Evolutionary conservation across 2,888 invertebrate genomes (phyloP).

Genomic region (Volucella inflata): DNA sequence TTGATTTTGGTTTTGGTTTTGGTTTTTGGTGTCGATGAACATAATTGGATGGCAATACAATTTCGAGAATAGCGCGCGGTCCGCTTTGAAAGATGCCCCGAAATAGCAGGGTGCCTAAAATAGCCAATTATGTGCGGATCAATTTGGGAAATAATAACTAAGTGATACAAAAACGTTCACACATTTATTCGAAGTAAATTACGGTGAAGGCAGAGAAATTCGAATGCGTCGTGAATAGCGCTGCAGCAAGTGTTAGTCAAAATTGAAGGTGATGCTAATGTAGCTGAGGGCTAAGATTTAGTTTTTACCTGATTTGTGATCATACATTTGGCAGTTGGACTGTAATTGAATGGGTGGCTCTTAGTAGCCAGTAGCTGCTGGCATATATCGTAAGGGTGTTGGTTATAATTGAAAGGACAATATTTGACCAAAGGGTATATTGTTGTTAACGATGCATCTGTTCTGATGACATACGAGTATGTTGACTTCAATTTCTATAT

Average conservation of each 20-base stretch:
- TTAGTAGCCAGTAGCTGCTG: conserved; percentile 57
- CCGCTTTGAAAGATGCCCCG: conserved; percentile 58
- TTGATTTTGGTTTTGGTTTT: conserved; percentile 77
- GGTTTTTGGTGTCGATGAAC: conserved; percentile 78
- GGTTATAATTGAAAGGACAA: conserved; percentile 30
- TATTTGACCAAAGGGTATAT: conserved; percentile 11
- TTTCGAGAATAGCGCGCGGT: conserved; percentile 61
- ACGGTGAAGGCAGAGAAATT: conserved; percentile 26
- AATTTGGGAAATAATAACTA: conserved; percentile 76
- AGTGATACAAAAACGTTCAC: conserved; percentile 74
- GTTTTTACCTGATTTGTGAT: conserved; percentile 63
- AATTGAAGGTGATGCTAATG: background rate
- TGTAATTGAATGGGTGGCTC: conserved; percentile 59
- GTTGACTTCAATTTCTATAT: too few species aligned
- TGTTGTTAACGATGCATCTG: background rate
- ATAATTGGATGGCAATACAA: conserved; percentile 78
- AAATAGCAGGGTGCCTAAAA: conserved; percentile 78
- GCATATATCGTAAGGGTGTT: conserved; percentile 23
- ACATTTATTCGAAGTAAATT: conserved; percentile 64
- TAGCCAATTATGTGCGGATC: conserved; percentile 79
- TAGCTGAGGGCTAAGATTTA: conserved; percentile 41
- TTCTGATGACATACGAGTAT: too few species aligned
- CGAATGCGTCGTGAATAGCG: background rate
- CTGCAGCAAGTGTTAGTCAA: background rate
- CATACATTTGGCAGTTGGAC: conserved; percentile 43